A percentile compares a stretch with the other conserved stretches of the same genome.
Evolutionary conservation across 1,140 invertebrate species (phyloP).

Genomic region (Drosophila tristis): DNA sequence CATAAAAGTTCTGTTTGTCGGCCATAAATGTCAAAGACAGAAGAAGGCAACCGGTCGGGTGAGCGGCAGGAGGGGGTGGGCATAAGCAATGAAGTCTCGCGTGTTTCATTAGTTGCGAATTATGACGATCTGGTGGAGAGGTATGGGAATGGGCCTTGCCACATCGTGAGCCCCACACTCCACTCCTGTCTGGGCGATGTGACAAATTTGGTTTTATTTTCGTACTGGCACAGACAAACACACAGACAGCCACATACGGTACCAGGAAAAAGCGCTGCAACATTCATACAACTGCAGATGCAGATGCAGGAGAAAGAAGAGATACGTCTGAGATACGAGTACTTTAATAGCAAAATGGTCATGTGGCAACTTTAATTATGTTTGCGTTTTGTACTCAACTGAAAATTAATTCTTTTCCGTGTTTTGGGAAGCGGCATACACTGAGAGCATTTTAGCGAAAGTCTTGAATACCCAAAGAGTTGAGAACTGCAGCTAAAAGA

Average conservation of each 20-base stretch:
- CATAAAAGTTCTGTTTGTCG: constrained; percentile 77
- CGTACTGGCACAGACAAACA: constrained; percentile 47
- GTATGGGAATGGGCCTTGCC: not conserved
- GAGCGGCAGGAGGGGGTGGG: not conserved
- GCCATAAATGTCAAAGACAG: constrained; percentile 76
- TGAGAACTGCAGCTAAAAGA: no score
- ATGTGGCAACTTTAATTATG: constrained; percentile 77
- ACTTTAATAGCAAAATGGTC: constrained; percentile 47
- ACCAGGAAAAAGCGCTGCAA: no score
- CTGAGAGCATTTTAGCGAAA: constrained; percentile 9
- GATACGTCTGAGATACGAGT: constrained; percentile 11
- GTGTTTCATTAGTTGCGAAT: constrained; percentile 78
- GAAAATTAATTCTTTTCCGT: constrained; percentile 69
- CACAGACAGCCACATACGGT: constrained; percentile 20
- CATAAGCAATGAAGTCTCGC: constrained; percentile 31
- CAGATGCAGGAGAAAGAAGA: not conserved
- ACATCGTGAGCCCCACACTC: not conserved
- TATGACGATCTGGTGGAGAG: constrained; percentile 50
- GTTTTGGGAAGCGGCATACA: constrained; percentile 20
- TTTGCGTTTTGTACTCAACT: constrained; percentile 66
- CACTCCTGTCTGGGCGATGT: constrained; percentile 40
- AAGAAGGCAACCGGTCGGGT: constrained; percentile 21
- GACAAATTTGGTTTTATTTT: constrained; percentile 79
- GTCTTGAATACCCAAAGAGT: no score
- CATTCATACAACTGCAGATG: constrained; percentile 1